These are phyloP conservation scores for Saccostrea cuccullata DNA, from an alignment of 1,140 invertebrate species.

Conservation along the genomic window DNA sequence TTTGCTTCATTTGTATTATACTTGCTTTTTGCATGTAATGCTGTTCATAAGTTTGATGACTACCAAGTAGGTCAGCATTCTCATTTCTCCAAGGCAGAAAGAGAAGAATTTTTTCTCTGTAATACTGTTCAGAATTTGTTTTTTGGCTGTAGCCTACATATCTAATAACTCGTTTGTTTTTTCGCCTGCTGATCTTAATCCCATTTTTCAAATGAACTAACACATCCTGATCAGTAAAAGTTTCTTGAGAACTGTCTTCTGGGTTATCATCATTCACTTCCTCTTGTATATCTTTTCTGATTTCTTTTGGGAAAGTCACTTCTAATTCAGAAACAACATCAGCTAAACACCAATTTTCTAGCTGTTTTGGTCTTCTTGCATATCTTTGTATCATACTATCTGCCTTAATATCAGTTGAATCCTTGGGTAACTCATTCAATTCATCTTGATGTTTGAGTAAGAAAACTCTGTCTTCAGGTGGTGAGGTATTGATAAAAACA, in stretches of 20 bases:
- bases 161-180: conserved; percentile 40
- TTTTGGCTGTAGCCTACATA: conserved; percentile 47
- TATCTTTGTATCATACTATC: conserved; percentile 38
- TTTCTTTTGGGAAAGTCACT: not conserved
- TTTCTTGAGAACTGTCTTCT: not conserved
- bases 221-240: not conserved
- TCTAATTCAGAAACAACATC: conserved; percentile 38
- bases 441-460: conserved; percentile 25
- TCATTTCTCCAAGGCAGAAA: conserved; percentile 51
- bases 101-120: conserved; percentile 45
- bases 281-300: not conserved
- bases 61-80: not conserved
- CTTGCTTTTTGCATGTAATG: not conserved
- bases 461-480: conserved; percentile 36
- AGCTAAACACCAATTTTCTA: conserved; percentile 41
- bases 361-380: conserved; percentile 35
- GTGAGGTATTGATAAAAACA: conserved; percentile 59
- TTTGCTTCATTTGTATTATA: conserved; percentile 26
- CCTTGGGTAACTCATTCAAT: conserved; percentile 7
- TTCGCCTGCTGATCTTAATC: conserved; percentile 42
- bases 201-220: conserved; percentile 50
- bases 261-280: conserved; percentile 3
- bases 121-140: conserved; percentile 45
- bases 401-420: conserved; percentile 44
- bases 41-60: conserved; percentile 29